A percentile compares a stretch with the other conserved stretches of the same genome.
Evolutionary conservation across 2,113 vertebrate species (phyloP).

Genomic region (Thymallus thymallus): DNA sequence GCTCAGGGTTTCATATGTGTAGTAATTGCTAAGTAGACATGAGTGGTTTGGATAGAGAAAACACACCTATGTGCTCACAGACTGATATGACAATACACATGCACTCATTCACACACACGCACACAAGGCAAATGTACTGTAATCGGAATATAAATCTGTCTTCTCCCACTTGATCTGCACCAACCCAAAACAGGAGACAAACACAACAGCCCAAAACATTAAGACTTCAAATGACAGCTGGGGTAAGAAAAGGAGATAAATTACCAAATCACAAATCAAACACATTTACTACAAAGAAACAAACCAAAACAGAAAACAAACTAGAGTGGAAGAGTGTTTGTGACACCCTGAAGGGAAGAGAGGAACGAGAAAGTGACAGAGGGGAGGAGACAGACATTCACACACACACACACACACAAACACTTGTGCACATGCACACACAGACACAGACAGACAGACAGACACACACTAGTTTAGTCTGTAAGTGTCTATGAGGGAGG

Average conservation of each 20-base stretch:
- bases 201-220: constrained; percentile 6
- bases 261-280: constrained; percentile 26
- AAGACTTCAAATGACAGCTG: constrained; percentile 24
- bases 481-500: constrained; percentile 39
- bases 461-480: constrained; percentile 19
- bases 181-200: no score
- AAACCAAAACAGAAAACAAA: constrained; percentile 47
- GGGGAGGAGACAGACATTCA: constrained; percentile 51
- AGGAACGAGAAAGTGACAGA: constrained; percentile 49
- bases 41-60: no score
- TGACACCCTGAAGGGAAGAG: constrained; percentile 36
- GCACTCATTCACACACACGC: no score
- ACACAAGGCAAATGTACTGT: no score
- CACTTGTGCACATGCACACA: no score
- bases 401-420: constrained; percentile 35
- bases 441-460: no score
- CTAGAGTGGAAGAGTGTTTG: constrained; percentile 35
- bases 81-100: no score
- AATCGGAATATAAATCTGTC: no score
- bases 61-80: no score
- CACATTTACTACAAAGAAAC: constrained; percentile 43
- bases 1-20: not conserved
- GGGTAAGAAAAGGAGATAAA: constrained; percentile 23
- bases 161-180: no score
- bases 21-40: no score